Conservation (phyloP, 2,113 vertebrate species). For the Limanda limanda region DNA sequence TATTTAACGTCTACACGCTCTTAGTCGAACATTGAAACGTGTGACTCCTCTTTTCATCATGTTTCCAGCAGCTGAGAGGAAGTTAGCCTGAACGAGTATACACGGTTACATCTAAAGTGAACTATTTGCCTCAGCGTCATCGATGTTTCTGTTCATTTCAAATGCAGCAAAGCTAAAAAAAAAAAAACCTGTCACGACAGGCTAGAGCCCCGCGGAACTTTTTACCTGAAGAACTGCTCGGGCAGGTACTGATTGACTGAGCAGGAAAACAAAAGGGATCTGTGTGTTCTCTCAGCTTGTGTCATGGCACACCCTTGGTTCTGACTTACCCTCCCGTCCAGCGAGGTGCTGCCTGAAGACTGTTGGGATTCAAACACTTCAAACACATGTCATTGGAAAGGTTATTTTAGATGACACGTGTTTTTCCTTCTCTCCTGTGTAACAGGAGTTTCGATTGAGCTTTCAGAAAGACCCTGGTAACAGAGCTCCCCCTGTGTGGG, state of each 20-base stretch:
- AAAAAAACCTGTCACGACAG: not conserved
- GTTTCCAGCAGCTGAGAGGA: too few relatives aligned
- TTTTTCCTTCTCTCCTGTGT: too few relatives aligned
- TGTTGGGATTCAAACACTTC: too few relatives aligned
- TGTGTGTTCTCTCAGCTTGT: constrained; percentile 7
- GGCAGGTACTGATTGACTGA: not conserved
- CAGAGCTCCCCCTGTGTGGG: too few relatives aligned
- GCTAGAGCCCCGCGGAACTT: not conserved
- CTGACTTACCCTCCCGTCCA: not conserved
- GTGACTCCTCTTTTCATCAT: not conserved
- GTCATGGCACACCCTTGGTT: constrained; percentile 14
- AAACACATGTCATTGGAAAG: too few relatives aligned
- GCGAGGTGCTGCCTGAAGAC: not conserved
- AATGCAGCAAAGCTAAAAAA: not conserved
- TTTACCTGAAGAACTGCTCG: not conserved
- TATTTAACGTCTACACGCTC: not conserved
- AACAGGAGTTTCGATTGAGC: too few relatives aligned
- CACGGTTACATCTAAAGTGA: too few relatives aligned
- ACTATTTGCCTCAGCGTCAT: not conserved
- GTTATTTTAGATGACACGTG: too few relatives aligned
- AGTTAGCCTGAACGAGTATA: too few relatives aligned
- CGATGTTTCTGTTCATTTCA: not conserved
- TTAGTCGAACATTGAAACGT: not conserved
- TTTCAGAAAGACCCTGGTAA: too few relatives aligned
- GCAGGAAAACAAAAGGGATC: not conserved